Conservation (phyloP, 2,113 vertebrate genomes). For the Microtus montanus region DNA sequence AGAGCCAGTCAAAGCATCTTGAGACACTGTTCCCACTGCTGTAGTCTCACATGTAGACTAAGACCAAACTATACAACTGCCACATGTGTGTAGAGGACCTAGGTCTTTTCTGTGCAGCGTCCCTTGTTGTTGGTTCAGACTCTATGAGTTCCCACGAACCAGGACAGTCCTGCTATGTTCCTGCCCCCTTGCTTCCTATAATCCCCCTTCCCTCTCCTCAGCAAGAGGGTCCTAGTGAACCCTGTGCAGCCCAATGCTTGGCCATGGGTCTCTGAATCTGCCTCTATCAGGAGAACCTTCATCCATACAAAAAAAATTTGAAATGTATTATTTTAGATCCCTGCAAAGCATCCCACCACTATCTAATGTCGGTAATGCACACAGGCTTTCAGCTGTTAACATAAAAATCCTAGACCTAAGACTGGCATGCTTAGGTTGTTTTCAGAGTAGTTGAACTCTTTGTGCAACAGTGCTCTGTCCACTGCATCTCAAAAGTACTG, state of each 20-base stretch:
- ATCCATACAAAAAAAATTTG: background rate
- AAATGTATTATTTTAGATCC: background rate
- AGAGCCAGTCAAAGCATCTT: background rate
- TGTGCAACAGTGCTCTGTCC: rapidly evolving
- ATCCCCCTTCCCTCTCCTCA: background rate
- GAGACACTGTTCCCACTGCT: background rate
- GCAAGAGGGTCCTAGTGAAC: background rate
- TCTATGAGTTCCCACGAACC: background rate
- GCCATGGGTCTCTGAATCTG: background rate
- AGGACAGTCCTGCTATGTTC: background rate
- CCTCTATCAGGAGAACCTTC: background rate
- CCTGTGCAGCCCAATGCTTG: background rate
- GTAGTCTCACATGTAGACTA: background rate
- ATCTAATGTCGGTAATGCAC: background rate
- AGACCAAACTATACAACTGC: background rate
- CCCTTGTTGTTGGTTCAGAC: background rate
- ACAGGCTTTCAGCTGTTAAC: rapidly evolving
- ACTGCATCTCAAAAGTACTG: no score
- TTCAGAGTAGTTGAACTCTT: background rate
- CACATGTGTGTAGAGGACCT: background rate
- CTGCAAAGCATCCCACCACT: background rate
- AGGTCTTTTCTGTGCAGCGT: background rate
- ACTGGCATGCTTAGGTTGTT: rapidly evolving
- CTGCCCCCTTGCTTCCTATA: background rate
- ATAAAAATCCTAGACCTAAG: rapidly evolving